A percentile compares a stretch with the other conserved stretches of the same genome.
phyloP scores from a whole-genome alignment of 1,140 invertebrate genomes.

The Holcopasites calliopsidis region DNA sequence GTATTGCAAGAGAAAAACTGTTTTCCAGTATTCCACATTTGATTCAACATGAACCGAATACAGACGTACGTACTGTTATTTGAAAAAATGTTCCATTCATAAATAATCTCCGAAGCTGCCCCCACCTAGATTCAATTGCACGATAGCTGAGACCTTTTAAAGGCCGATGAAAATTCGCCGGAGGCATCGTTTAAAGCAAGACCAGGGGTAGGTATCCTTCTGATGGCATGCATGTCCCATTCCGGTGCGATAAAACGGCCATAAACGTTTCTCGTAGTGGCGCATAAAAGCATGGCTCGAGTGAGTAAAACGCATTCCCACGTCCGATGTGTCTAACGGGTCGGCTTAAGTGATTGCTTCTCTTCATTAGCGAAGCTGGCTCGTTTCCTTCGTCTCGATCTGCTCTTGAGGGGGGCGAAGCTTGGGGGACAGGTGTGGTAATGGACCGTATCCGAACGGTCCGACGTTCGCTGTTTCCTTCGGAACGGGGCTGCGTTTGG shows the following conservation, averaged over 20 bases:
- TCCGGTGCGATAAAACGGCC: neutral
- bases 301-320: constrained; percentile 48
- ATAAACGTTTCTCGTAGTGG: constrained; percentile 43
- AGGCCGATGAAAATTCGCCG: too few species aligned
- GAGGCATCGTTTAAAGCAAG: too few species aligned
- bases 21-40: too few species aligned
- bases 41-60: too few species aligned
- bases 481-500: neutral
- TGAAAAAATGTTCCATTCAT: too few species aligned
- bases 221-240: neutral
- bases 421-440: constrained; percentile 76
- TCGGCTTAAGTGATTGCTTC: constrained; percentile 76
- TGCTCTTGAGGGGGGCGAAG: constrained; percentile 33
- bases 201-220: neutral
- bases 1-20: too few species aligned
- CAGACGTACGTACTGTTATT: too few species aligned
- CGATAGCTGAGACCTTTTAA: too few species aligned
- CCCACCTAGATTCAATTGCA: too few species aligned
- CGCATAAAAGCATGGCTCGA: constrained; percentile 48
- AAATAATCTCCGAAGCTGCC: too few species aligned
- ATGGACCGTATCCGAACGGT: constrained; percentile 70
- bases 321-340: constrained; percentile 52
- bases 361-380: constrained; percentile 71
- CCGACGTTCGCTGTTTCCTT: constrained; percentile 18
- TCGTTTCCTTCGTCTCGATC: constrained; percentile 30